These are phyloP conservation scores for Drosophila monieri DNA, from an alignment of 2,888 invertebrate species.

Conservation along the genomic window DNA sequence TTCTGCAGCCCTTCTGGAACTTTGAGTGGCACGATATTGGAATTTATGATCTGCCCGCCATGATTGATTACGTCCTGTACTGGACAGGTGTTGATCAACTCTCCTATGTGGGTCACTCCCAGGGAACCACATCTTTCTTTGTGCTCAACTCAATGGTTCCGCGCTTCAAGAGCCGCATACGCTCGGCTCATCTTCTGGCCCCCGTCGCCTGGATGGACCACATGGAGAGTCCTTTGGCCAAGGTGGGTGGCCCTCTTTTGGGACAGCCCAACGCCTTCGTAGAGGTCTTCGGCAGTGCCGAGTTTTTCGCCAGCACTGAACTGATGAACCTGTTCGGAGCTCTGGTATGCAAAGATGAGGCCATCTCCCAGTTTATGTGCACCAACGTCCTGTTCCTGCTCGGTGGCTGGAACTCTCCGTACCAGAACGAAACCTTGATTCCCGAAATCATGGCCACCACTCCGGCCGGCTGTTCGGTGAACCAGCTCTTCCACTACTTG, in stretches of 20 bases:
- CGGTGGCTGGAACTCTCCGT: conserved; percentile 70
- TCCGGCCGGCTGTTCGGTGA: conserved; percentile 74
- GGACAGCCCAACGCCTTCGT: conserved; percentile 73
- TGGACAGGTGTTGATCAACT: conserved; percentile 56
- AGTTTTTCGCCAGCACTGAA: conserved; percentile 66
- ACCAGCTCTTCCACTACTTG: conserved; percentile 74
- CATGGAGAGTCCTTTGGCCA: conserved; percentile 84
- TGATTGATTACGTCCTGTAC: conserved; percentile 69
- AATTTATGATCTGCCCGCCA: conserved; percentile 74
- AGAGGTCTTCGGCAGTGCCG: conserved; percentile 73
- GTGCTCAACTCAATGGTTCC: conserved; percentile 62
- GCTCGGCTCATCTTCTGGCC: conserved; percentile 73
- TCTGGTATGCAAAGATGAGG: conserved; percentile 52
- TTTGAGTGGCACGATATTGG: conserved; percentile 80
- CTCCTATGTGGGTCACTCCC: conserved; percentile 73
- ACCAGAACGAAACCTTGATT: conserved; percentile 65
- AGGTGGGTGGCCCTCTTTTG: conserved; percentile 86
- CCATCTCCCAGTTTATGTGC: conserved; percentile 60
- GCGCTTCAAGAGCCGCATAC: conserved; percentile 67
- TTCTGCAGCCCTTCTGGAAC: conserved; percentile 70
- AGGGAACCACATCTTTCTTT: conserved; percentile 74
- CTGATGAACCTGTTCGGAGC: conserved; percentile 71
- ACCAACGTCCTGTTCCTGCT: conserved; percentile 64
- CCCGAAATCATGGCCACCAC: conserved; percentile 77
- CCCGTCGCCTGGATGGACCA: conserved; percentile 76